A percentile compares a stretch with the other conserved stretches of the same genome.
These are phyloP conservation scores for Trachelus tabidus DNA, from an alignment of 2,888 invertebrate genomes.

Conservation along the genomic window DNA sequence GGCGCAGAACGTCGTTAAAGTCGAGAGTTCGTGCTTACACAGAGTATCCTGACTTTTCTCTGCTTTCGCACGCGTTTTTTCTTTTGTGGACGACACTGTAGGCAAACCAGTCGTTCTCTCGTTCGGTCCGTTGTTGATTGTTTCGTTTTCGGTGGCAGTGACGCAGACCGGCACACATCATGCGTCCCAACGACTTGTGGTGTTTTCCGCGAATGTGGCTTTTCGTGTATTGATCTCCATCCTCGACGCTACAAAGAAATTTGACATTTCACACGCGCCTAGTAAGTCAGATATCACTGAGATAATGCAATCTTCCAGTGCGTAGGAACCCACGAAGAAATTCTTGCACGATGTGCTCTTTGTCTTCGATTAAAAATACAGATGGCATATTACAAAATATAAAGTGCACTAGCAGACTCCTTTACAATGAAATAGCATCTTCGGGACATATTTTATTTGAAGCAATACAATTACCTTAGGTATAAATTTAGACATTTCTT, in stretches of 20 bases:
- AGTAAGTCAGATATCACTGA: conserved; percentile 3
- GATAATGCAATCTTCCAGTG: background rate
- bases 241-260: conserved; percentile 33
- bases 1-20: conserved; percentile 14
- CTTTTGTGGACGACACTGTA: background rate
- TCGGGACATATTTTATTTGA: background rate
- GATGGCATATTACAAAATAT: background rate
- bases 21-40: background rate
- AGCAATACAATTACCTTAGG: background rate
- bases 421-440: background rate
- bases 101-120: background rate
- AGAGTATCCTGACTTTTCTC: conserved; percentile 45
- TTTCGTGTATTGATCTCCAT: conserved; percentile 58
- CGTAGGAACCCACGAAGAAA: background rate
- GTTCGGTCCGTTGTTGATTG: background rate
- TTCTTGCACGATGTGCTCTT: background rate
- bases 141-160: background rate
- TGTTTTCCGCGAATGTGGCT: conserved; percentile 43
- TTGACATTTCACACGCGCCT: conserved; percentile 36
- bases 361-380: background rate
- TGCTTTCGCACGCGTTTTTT: conserved; percentile 32
- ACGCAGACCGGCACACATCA: background rate
- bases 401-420: background rate
- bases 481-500: too few species aligned
- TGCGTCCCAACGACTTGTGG: background rate